A percentile compares a stretch with the other conserved stretches of the same genome.
phyloP scores from a whole-genome alignment of 1,140 invertebrate species.

The Pectinophora gossypiella region DNA sequence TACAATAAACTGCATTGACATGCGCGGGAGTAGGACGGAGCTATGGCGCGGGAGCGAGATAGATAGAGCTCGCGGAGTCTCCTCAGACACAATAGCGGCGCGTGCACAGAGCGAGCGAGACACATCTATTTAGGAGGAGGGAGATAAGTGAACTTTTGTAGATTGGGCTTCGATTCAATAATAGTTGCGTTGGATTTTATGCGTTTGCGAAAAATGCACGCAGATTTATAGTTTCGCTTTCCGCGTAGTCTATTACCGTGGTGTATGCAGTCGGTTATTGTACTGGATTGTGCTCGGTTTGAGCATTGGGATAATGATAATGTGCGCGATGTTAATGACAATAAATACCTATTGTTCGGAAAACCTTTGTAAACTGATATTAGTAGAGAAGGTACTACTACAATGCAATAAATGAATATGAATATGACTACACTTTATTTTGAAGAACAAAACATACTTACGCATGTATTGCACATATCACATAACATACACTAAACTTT shows the following conservation, averaged over 20 bases:
- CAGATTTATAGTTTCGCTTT: constrained; percentile 64
- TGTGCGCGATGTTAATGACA: too few species aligned
- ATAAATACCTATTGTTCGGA: too few species aligned
- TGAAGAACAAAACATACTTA: too few species aligned
- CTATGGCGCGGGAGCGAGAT: constrained; percentile 47
- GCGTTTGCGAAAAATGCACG: constrained; percentile 69
- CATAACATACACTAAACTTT: too few species aligned
- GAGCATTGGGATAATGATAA: too few species aligned
- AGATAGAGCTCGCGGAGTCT: constrained; percentile 31
- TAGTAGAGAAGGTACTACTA: too few species aligned
- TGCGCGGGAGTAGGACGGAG: constrained; percentile 45
- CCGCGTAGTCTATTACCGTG: constrained; percentile 59
- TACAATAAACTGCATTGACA: constrained; percentile 73
- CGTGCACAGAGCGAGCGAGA: constrained; percentile 51
- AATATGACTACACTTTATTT: too few species aligned
- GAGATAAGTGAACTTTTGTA: constrained; percentile 32
- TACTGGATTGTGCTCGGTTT: too few species aligned
- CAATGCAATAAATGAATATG: too few species aligned
- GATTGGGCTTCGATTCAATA: constrained; percentile 47
- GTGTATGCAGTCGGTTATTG: constrained; percentile 8
- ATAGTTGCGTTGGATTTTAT: constrained; percentile 67
- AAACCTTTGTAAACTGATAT: too few species aligned
- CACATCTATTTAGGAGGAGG: constrained; percentile 31
- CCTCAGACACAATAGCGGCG: constrained; percentile 63
- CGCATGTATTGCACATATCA: too few species aligned